A percentile compares a stretch with the other conserved stretches of the same genome.
These are phyloP conservation scores for Patiria pectinifera DNA, from an alignment of 53 echinoderm and acorn worm species.

Conservation along the genomic window DNA sequence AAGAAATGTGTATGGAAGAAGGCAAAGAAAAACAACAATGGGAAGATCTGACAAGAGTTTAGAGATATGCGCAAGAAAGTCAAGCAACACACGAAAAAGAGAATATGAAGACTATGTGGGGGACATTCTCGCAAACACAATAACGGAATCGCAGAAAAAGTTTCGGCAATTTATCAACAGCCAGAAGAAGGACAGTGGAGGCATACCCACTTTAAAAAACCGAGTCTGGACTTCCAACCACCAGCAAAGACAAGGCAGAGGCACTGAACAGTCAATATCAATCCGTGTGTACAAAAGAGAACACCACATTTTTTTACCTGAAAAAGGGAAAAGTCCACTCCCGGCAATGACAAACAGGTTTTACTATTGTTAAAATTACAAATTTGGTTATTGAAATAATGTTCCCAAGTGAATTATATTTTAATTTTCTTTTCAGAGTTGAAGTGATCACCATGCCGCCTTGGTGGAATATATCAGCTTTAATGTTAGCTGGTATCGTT, in stretches of 20 bases:
- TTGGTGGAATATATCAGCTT: no score
- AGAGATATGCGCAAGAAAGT: no score
- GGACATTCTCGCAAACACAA: background rate
- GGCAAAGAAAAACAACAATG: constrained; percentile 22
- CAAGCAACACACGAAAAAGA: constrained; percentile 27
- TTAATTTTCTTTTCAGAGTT: no score
- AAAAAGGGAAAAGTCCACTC: background rate
- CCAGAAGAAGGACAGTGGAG: constrained; percentile 14
- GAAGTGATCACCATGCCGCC: no score
- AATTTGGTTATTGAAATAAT: no score
- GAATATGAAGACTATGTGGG: constrained; percentile 42
- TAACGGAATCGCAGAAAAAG: background rate
- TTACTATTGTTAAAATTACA: no score
- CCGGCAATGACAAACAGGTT: background rate
- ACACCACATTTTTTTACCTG: constrained; percentile 15
- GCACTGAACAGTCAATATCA: constrained; percentile 12
- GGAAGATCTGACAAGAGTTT: constrained; percentile 32
- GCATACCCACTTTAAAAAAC: background rate
- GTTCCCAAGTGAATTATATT: no score
- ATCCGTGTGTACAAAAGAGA: constrained; percentile 19
- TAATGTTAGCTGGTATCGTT: no score
- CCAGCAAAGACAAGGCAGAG: constrained; percentile 12
- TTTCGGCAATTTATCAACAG: constrained; percentile 49
- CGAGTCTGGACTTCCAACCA: background rate
- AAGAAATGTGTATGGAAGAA: constrained; percentile 20